A percentile compares a stretch with the other conserved stretches of the same genome.
Evolutionary conservation across 1,140 invertebrate species (phyloP).

Genomic region (Drosophila saltans): DNA sequence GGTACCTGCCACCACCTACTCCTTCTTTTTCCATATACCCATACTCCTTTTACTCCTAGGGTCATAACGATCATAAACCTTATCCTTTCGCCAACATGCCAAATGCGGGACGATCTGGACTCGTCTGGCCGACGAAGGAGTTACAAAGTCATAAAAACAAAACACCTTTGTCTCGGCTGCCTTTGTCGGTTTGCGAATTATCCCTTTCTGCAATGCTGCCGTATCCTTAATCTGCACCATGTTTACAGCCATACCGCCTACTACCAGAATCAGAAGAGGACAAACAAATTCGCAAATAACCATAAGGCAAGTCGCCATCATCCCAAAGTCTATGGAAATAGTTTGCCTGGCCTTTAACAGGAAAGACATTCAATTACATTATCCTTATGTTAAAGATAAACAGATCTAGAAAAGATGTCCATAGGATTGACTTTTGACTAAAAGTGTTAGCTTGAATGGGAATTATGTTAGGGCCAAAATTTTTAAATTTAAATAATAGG

Average conservation of each 20-base stretch:
- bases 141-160: conserved; percentile 82
- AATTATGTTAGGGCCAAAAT: too few relatives aligned
- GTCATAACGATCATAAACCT: conserved; percentile 68
- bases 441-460: too few relatives aligned
- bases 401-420: conserved; percentile 17
- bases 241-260: conserved; percentile 40
- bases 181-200: conserved; percentile 78
- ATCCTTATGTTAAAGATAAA: conserved; percentile 82
- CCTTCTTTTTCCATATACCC: conserved; percentile 17
- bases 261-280: conserved; percentile 1
- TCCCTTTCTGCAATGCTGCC: conserved; percentile 69
- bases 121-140: conserved; percentile 68
- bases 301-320: conserved; percentile 18
- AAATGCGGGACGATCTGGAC: conserved; percentile 29
- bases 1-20: conserved; percentile 58
- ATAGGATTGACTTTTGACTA: too few relatives aligned
- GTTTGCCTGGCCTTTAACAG: conserved; percentile 46
- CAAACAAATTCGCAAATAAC: conserved; percentile 64
- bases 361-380: conserved; percentile 76
- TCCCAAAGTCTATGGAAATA: conserved; percentile 13
- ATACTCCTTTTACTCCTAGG: conserved; percentile 32
- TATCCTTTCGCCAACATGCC: conserved; percentile 73
- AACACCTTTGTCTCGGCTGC: conserved; percentile 73
- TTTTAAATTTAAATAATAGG: too few relatives aligned
- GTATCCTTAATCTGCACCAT: conserved; percentile 62